Evolutionary conservation across 2,888 invertebrate species (phyloP).

Genomic region (Chrysolina americana): DNA sequence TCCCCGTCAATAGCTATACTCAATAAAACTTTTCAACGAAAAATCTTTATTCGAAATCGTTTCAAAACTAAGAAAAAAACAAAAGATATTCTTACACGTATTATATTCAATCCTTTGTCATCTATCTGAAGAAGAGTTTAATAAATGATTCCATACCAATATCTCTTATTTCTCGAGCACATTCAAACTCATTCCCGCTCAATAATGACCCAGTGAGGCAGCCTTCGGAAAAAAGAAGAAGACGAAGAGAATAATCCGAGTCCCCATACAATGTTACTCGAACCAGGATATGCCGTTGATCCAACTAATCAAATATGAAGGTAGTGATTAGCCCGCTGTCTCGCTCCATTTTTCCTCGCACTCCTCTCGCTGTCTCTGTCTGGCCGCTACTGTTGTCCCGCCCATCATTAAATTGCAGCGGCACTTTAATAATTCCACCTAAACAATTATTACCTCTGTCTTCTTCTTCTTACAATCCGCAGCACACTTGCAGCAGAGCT

Average conservation of each 20-base stretch:
- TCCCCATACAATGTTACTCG: conserved; percentile 34
- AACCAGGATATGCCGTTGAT: conserved; percentile 54
- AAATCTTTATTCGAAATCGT: too few species aligned
- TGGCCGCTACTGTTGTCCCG: conserved; percentile 65
- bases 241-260: conserved; percentile 11
- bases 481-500: background rate
- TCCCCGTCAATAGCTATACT: too few species aligned
- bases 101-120: too few species aligned
- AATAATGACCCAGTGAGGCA: background rate
- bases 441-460: conserved; percentile 63
- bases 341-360: conserved; percentile 48
- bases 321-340: conserved; percentile 60
- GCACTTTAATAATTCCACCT: conserved; percentile 66
- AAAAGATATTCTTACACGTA: too few species aligned
- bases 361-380: conserved; percentile 48
- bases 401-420: conserved; percentile 67
- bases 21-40: too few species aligned
- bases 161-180: too few species aligned
- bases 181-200: background rate
- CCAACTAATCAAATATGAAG: conserved; percentile 66
- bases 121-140: too few species aligned
- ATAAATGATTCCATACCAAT: too few species aligned
- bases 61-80: too few species aligned
- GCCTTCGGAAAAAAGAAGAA: background rate
- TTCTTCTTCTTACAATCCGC: conserved; percentile 14